phyloP scores from a whole-genome alignment of 2,888 invertebrate species.

The Lutraria lutraria region DNA sequence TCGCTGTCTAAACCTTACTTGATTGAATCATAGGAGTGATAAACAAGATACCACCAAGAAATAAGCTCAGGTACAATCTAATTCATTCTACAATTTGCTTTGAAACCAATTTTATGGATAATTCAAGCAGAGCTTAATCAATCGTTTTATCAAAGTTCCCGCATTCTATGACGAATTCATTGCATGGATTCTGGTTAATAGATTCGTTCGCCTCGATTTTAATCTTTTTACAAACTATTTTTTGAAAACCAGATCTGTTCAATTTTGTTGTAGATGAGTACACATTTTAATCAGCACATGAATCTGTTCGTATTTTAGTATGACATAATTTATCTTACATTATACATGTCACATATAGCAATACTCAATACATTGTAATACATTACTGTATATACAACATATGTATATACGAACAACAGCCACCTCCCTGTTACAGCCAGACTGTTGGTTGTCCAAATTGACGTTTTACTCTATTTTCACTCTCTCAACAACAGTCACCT shows the following conservation, averaged over 20 bases:
- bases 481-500: too few species aligned
- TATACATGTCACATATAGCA: too few species aligned
- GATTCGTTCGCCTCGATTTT: background rate
- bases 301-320: too few species aligned
- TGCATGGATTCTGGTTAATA: background rate
- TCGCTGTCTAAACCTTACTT: background rate
- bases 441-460: too few species aligned
- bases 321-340: too few species aligned
- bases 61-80: background rate
- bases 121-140: background rate
- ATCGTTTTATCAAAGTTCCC: background rate
- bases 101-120: background rate
- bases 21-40: background rate
- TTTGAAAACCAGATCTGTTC: background rate
- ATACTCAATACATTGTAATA: too few species aligned
- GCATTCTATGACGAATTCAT: background rate
- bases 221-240: background rate
- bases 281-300: too few species aligned
- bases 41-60: background rate
- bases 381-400: too few species aligned
- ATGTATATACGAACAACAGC: too few species aligned
- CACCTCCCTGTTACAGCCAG: too few species aligned
- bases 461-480: too few species aligned
- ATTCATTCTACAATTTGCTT: background rate
- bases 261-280: too few species aligned